Percentiles rank a stretch among this genome's conserved stretches.
Evolutionary conservation across 1,140 invertebrate species (phyloP).

Genomic region (Lucilia cuprina): DNA sequence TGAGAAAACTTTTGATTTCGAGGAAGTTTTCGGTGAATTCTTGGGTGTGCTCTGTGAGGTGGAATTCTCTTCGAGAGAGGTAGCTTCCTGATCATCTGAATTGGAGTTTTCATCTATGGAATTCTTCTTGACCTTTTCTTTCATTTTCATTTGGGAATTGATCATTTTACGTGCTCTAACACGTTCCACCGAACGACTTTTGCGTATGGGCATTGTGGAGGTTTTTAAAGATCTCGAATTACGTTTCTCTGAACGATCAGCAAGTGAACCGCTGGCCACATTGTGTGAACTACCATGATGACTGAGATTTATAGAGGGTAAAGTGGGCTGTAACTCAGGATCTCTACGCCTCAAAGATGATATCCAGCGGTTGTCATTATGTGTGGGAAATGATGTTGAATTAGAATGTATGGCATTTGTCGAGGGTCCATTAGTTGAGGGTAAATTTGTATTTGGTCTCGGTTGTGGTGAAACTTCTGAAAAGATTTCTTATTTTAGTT

Average conservation of each 20-base stretch:
- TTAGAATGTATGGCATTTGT: constrained; percentile 9
- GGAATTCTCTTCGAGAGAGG: constrained; percentile 59
- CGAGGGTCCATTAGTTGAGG: constrained; percentile 38
- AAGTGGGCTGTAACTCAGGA: constrained; percentile 71
- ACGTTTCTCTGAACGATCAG: constrained; percentile 43
- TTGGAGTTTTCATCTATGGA: constrained; percentile 60
- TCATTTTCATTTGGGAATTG: constrained; percentile 48
- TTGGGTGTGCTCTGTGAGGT: constrained; percentile 45
- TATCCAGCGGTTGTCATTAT: constrained; percentile 60
- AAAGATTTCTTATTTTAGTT: not conserved
- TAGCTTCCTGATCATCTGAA: constrained; percentile 61
- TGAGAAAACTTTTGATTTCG: constrained; percentile 75
- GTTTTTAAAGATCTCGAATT: constrained; percentile 48
- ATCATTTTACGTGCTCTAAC: constrained; percentile 57
- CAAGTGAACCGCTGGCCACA: constrained; percentile 39
- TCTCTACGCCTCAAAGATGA: constrained; percentile 69
- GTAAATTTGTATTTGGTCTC: constrained; percentile 44
- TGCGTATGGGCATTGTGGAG: constrained; percentile 57
- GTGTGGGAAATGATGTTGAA: constrained; percentile 50
- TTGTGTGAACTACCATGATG: constrained; percentile 56
- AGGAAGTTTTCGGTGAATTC: constrained; percentile 50
- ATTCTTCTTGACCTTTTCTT: constrained; percentile 54
- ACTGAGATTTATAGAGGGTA: constrained; percentile 67
- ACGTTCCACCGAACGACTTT: constrained; percentile 67
- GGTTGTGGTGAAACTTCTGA: constrained; percentile 59